A percentile compares a stretch with the other conserved stretches of the same genome.
phyloP scores from a whole-genome alignment of 2,888 invertebrate species.

The Pantelozetes paolii region DNA sequence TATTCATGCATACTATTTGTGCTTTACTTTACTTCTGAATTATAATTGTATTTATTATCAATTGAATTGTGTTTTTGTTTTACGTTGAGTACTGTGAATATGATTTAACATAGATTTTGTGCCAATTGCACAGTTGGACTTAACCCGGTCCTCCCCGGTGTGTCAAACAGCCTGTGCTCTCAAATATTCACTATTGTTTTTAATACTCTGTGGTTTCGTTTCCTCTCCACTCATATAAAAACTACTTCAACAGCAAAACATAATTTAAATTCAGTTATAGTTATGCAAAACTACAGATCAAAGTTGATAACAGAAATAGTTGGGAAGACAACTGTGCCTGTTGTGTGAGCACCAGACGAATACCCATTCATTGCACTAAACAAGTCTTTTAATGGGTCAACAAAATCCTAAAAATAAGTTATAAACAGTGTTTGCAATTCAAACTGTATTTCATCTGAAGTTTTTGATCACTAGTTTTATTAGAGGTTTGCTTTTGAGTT shows the following conservation, averaged over 20 bases:
- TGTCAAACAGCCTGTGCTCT: no score
- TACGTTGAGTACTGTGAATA: background rate
- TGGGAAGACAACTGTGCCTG: background rate
- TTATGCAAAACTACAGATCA: background rate
- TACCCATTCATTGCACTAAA: background rate
- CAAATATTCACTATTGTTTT: background rate
- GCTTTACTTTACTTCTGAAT: background rate
- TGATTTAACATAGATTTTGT: background rate
- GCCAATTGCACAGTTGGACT: background rate
- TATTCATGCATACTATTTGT: background rate
- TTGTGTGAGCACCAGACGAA: constrained; percentile 13
- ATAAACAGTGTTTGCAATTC: constrained; percentile 1
- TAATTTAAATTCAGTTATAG: background rate
- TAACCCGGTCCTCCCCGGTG: no score
- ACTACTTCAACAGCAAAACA: background rate
- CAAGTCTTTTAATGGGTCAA: constrained; percentile 29
- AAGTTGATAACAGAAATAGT: background rate
- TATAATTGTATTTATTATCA: background rate
- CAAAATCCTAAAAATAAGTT: constrained; percentile 2
- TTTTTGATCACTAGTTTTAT: constrained; percentile 4
- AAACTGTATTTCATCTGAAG: constrained; percentile 6
- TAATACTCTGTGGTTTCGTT: background rate
- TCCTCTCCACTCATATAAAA: constrained; percentile 3
- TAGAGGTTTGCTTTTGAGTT: background rate
- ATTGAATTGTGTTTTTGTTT: background rate